phyloP scores from a whole-genome alignment of 2,113 vertebrate species.

The Egretta garzetta region DNA sequence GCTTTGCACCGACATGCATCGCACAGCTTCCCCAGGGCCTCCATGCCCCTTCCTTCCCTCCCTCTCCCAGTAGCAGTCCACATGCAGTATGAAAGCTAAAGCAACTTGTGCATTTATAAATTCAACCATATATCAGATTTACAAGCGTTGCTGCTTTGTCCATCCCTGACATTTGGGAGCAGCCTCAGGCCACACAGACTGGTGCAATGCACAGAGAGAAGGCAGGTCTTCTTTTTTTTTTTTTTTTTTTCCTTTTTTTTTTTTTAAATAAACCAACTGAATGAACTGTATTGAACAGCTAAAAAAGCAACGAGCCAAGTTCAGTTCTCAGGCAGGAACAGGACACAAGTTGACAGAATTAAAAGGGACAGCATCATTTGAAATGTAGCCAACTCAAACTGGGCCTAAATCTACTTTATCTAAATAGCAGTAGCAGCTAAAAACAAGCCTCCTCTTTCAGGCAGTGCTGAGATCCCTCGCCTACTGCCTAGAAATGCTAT shows the following conservation, averaged over 20 bases:
- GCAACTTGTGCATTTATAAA: not conserved
- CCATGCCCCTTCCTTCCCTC: not conserved
- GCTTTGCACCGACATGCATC: not conserved
- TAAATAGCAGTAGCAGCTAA: constrained; percentile 27
- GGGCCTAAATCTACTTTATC: constrained; percentile 32
- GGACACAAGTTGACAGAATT: constrained; percentile 31
- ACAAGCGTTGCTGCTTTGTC: not conserved
- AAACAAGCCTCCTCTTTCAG: constrained; percentile 49
- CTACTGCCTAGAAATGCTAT: constrained; percentile 3
- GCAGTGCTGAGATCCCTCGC: not conserved
- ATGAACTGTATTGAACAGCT: constrained; percentile 15
- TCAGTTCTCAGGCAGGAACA: constrained; percentile 40
- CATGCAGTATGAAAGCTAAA: not conserved
- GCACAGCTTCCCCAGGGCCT: not conserved
- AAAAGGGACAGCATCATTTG: constrained; percentile 35
- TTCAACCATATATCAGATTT: not conserved
- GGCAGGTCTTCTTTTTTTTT: fast-evolving
- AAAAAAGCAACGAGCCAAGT: constrained; percentile 21
- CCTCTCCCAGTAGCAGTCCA: not conserved
- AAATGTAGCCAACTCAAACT: constrained; percentile 39
- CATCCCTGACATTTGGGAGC: not conserved
- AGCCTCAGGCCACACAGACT: not conserved
- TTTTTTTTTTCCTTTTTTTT: not conserved
- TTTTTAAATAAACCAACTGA: constrained; percentile 1
- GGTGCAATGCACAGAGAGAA: not conserved